These are phyloP conservation scores for Thomomys bottae DNA, from an alignment of 2,113 vertebrate genomes.

Conservation along the genomic window DNA sequence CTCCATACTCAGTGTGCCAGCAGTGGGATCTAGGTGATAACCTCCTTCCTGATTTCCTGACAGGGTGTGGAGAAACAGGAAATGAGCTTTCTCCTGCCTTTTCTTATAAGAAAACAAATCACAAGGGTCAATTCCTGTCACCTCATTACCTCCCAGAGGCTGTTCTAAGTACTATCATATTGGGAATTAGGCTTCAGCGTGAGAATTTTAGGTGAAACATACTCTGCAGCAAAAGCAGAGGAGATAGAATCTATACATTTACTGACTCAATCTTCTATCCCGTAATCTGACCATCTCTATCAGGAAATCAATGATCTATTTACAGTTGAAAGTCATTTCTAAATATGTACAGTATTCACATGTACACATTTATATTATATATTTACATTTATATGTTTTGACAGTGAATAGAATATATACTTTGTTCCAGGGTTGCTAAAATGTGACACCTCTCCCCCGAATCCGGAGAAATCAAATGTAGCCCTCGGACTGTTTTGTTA, in stretches of 20 bases:
- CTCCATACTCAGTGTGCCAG: no score
- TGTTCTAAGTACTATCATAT: background rate
- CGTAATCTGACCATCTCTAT: background rate
- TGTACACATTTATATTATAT: background rate
- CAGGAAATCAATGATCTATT: background rate
- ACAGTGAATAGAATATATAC: background rate
- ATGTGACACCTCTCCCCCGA: background rate
- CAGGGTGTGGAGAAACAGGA: background rate
- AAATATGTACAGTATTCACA: background rate
- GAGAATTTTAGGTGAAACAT: background rate
- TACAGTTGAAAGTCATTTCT: background rate
- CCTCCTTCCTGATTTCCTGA: background rate
- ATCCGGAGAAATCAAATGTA: background rate
- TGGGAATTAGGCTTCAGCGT: background rate
- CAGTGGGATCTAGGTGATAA: background rate
- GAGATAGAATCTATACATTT: background rate
- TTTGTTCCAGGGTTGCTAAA: background rate
- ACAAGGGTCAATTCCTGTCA: background rate
- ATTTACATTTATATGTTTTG: background rate
- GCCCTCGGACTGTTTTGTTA: background rate
- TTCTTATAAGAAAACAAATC: background rate
- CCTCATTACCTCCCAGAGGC: background rate
- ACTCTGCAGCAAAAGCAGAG: background rate
- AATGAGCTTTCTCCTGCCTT: background rate
- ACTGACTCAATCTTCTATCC: background rate